Percentiles rank a stretch among this genome's conserved stretches.
Conservation (phyloP, 2,888 invertebrate genomes). For the Hipparchia semele region DNA sequence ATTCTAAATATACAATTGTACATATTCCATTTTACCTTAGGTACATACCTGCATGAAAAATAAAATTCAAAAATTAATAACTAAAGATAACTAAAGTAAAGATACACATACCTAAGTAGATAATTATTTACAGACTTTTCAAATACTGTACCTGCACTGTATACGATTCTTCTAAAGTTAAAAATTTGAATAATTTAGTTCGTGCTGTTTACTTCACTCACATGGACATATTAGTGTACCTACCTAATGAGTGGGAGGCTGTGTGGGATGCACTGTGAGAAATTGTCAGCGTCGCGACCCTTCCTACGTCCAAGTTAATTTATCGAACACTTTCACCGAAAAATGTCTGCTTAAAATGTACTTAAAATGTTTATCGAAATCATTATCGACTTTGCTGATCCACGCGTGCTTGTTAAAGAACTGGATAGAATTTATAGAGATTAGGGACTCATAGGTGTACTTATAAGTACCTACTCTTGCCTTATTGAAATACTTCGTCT, state of each 20-base stretch:
- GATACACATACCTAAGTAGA: too few relatives aligned
- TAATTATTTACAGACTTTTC: too few relatives aligned
- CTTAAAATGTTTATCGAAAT: conserved; percentile 18
- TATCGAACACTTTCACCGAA: conserved; percentile 57
- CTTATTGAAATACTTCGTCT: not conserved
- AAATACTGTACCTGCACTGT: too few relatives aligned
- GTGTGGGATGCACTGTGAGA: conserved; percentile 46
- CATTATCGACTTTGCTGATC: conserved; percentile 26
- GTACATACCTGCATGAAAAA: too few relatives aligned
- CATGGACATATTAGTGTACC: not conserved
- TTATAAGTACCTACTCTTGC: too few relatives aligned
- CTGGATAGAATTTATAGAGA: not conserved
- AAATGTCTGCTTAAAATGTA: conserved; percentile 52
- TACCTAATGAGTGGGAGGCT: conserved; percentile 52
- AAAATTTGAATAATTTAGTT: too few relatives aligned
- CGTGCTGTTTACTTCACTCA: not conserved
- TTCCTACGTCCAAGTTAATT: conserved; percentile 46
- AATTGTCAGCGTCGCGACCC: conserved; percentile 50
- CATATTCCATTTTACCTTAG: too few relatives aligned
- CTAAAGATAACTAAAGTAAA: too few relatives aligned
- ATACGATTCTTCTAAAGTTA: too few relatives aligned
- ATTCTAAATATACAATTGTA: too few relatives aligned
- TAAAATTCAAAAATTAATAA: too few relatives aligned
- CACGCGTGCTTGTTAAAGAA: conserved; percentile 4
- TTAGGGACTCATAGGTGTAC: not conserved